phyloP scores from a whole-genome alignment of 2,113 vertebrate species.

The Myocastor coypus region DNA sequence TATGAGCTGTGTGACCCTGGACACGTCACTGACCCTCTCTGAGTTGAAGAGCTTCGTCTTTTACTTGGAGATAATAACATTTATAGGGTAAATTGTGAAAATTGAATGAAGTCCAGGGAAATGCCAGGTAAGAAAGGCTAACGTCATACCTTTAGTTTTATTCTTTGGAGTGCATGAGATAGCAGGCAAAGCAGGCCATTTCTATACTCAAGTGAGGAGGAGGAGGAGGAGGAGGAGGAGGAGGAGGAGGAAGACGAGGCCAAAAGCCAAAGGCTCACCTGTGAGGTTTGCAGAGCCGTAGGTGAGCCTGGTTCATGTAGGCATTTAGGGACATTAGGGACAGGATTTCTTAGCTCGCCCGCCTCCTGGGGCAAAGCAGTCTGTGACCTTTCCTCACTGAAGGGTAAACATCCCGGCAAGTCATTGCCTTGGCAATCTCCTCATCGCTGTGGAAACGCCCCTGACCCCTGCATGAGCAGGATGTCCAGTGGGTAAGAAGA shows the following conservation, averaged over 20 bases:
- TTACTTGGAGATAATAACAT: not conserved
- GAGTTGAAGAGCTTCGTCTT: not conserved
- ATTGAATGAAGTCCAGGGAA: not conserved
- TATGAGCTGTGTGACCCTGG: not conserved
- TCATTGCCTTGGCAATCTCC: not conserved
- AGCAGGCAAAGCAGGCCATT: not conserved
- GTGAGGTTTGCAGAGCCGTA: not conserved
- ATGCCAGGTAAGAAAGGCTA: not conserved
- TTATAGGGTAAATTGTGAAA: not conserved
- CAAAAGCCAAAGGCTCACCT: not conserved
- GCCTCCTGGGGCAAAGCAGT: not conserved
- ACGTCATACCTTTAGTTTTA: not conserved
- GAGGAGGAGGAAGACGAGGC: not conserved
- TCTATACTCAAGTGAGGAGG: not conserved
- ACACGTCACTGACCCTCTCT: not conserved
- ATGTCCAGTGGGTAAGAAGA: not conserved
- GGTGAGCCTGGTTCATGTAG: too few species aligned
- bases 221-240: not conserved
- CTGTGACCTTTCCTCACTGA: slow-evolving; percentile 6
- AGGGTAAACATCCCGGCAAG: not conserved
- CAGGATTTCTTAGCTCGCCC: not conserved
- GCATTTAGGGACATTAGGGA: not conserved
- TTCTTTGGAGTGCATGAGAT: not conserved
- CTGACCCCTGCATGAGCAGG: not conserved
- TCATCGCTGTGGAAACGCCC: not conserved